phyloP scores from a whole-genome alignment of 2,113 vertebrate genomes.

The Alaudala cheleensis region DNA sequence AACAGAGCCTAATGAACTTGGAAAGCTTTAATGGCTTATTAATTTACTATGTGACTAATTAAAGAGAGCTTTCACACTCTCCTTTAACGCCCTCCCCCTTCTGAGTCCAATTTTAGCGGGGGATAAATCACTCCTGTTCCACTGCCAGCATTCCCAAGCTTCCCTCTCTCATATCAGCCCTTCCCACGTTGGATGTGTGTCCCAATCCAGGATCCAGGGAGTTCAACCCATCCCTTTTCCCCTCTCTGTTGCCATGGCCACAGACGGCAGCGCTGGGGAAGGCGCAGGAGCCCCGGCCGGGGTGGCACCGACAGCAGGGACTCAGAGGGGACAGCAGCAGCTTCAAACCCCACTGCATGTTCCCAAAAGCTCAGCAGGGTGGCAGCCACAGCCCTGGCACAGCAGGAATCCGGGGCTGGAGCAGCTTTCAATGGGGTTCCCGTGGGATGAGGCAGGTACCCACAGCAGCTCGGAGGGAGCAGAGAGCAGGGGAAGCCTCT shows the following conservation, averaged over 20 bases:
- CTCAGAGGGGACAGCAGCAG: background rate
- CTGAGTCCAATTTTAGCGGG: background rate
- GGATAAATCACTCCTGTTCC: background rate
- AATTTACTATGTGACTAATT: background rate
- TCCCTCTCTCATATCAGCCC: background rate
- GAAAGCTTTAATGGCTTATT: background rate
- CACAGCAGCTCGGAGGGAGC: background rate
- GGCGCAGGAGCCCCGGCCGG: background rate
- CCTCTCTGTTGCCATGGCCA: background rate
- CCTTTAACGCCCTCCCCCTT: background rate
- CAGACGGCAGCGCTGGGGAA: background rate
- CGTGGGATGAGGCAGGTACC: background rate
- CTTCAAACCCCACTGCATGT: background rate
- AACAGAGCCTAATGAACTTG: background rate
- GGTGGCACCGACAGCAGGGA: background rate
- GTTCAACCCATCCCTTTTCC: background rate
- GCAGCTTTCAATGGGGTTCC: background rate
- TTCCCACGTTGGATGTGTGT: background rate
- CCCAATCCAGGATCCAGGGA: background rate
- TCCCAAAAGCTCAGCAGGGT: background rate
- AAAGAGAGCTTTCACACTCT: slow-evolving; percentile 10
- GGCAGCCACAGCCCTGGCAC: background rate
- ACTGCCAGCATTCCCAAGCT: background rate
- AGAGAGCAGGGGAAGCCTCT: background rate
- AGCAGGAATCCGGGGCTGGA: background rate